Conservation (phyloP, 2,113 vertebrate genomes). For the Amphiprion percula region DNA sequence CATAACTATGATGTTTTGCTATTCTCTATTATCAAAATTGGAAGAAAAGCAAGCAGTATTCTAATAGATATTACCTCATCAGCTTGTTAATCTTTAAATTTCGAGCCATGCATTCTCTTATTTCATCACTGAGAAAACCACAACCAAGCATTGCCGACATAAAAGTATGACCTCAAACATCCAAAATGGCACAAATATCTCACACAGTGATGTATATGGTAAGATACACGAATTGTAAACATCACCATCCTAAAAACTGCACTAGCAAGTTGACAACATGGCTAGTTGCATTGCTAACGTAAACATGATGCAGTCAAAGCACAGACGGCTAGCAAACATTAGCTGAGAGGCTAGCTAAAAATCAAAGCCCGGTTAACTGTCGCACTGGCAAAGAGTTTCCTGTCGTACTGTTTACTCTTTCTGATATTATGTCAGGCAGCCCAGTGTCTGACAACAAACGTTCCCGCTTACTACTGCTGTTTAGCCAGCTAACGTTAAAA, state of each 20-base stretch:
- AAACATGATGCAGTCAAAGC: constrained; percentile 79
- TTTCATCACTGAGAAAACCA: neutral
- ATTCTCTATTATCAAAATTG: neutral
- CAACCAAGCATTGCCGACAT: neutral
- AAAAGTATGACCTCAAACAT: neutral
- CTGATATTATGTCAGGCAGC: constrained; percentile 15
- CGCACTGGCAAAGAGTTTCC: constrained; percentile 18
- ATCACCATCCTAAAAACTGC: constrained; percentile 4
- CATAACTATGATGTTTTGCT: neutral
- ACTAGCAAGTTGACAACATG: constrained; percentile 32
- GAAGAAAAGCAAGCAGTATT: neutral
- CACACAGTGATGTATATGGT: neutral
- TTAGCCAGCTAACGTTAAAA: constrained; percentile 61
- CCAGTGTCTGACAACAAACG: constrained; percentile 60
- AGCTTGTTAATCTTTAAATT: neutral
- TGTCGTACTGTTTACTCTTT: constrained; percentile 37
- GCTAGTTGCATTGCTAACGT: constrained; percentile 68
- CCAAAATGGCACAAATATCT: neutral
- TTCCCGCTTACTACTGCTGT: constrained; percentile 79
- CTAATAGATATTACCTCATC: no score
- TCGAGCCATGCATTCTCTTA: neutral
- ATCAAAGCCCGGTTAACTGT: constrained; percentile 23
- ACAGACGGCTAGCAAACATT: constrained; percentile 80
- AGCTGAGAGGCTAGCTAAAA: constrained; percentile 55
- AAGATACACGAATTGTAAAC: neutral